A percentile compares a stretch with the other conserved stretches of the same genome.
Conservation (phyloP, 2,113 vertebrate genomes). For the Empidonax traillii region DNA sequence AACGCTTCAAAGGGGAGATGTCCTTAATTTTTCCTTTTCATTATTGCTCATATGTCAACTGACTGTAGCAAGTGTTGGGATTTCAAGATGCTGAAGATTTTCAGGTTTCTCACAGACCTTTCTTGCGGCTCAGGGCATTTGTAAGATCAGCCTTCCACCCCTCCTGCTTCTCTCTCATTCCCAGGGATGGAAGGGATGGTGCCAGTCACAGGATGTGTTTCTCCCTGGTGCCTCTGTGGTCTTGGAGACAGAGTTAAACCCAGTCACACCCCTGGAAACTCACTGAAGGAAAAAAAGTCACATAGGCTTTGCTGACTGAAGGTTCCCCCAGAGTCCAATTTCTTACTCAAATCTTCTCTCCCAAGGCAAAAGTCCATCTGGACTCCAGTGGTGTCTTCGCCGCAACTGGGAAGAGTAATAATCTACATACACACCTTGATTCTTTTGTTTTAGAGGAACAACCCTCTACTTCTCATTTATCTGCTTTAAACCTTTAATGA, state of each 20-base stretch:
- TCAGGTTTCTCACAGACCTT: neutral
- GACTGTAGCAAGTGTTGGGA: neutral
- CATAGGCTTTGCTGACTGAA: neutral
- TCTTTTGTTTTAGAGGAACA: neutral
- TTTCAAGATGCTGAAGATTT: neutral
- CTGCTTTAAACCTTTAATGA: neutral
- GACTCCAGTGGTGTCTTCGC: neutral
- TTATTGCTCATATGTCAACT: neutral
- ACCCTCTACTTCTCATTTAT: neutral
- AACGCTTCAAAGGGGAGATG: neutral
- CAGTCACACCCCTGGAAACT: neutral
- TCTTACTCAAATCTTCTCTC: neutral
- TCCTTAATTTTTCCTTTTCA: neutral
- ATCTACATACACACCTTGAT: neutral
- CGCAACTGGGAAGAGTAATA: neutral
- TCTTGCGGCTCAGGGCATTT: neutral
- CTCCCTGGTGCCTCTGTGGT: fast-evolving
- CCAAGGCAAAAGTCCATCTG: neutral
- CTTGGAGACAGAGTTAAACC: neutral
- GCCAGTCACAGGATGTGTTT: neutral
- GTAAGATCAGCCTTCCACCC: neutral
- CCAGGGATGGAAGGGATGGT: fast-evolving
- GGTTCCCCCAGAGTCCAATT: fast-evolving
- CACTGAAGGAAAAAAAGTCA: neutral
- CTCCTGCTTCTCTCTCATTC: neutral